Percentiles rank a stretch among this genome's conserved stretches.
phyloP scores from a whole-genome alignment of 2,113 vertebrate genomes.

The Dicerorhinus sumatrensis region DNA sequence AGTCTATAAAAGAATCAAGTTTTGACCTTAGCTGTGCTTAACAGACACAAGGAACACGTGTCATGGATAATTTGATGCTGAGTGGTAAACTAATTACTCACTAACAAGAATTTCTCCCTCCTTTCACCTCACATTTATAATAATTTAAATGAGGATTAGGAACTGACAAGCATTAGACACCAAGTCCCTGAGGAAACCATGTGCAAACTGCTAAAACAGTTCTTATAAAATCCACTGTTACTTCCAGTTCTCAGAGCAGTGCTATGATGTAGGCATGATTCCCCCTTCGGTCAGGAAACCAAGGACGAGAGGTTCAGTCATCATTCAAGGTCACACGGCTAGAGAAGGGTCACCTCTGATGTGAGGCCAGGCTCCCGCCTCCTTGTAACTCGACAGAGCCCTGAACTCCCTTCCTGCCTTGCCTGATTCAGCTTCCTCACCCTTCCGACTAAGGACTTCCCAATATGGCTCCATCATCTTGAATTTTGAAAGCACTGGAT shows the following conservation, averaged over 20 bases:
- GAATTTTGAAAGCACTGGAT: conserved; percentile 16
- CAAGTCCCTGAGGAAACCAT: not conserved
- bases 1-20: not conserved
- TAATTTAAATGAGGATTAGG: not conserved
- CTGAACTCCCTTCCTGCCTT: no score
- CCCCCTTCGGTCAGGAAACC: not conserved
- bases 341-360: not conserved
- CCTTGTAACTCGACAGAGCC: no score
- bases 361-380: not conserved
- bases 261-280: not conserved
- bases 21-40: not conserved
- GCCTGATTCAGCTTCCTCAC: not conserved
- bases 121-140: not conserved
- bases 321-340: not conserved
- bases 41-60: not conserved
- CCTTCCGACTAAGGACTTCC: not conserved
- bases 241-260: not conserved
- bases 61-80: not conserved
- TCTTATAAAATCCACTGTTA: not conserved
- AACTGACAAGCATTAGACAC: not conserved
- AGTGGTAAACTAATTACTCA: not conserved
- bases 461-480: not conserved
- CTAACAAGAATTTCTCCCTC: not conserved
- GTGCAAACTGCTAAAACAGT: not conserved
- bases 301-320: not conserved